Percentiles rank a stretch among this genome's conserved stretches.
Evolutionary conservation across 2,113 vertebrate genomes (phyloP).

Genomic region (Nannospalax galili): DNA sequence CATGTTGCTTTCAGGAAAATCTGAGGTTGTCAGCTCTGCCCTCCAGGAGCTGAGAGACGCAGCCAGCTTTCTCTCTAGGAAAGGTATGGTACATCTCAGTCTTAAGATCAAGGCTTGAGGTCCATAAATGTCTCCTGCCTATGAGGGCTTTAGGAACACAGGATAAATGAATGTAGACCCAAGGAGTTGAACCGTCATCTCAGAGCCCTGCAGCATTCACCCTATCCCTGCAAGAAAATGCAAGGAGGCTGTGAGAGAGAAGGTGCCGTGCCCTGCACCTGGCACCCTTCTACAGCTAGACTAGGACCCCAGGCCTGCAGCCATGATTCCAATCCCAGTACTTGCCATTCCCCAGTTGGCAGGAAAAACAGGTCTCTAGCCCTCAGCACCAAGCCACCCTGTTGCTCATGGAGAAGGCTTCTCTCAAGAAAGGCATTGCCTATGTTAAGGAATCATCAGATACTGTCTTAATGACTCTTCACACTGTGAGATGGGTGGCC

Average conservation of each 20-base stretch:
- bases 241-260: neutral
- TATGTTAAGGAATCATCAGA: neutral
- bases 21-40: neutral
- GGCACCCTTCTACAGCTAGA: neutral
- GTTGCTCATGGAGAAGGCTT: neutral
- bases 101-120: neutral
- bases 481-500: neutral
- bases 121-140: neutral
- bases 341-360: neutral
- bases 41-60: neutral
- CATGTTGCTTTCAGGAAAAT: neutral
- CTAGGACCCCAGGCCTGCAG: neutral
- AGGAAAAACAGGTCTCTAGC: neutral
- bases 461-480: neutral
- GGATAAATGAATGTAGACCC: neutral
- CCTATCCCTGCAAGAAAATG: neutral
- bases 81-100: neutral
- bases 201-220: neutral
- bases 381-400: neutral
- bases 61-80: neutral
- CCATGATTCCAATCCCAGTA: slow-evolving; percentile 19
- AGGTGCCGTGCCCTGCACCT: neutral
- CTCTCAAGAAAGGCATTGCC: neutral
- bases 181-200: neutral
- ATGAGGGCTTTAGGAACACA: neutral